Evolutionary conservation across 2,797 vertebrate species (phyloP).

Genomic region (Rhinogobio ventralis): DNA sequence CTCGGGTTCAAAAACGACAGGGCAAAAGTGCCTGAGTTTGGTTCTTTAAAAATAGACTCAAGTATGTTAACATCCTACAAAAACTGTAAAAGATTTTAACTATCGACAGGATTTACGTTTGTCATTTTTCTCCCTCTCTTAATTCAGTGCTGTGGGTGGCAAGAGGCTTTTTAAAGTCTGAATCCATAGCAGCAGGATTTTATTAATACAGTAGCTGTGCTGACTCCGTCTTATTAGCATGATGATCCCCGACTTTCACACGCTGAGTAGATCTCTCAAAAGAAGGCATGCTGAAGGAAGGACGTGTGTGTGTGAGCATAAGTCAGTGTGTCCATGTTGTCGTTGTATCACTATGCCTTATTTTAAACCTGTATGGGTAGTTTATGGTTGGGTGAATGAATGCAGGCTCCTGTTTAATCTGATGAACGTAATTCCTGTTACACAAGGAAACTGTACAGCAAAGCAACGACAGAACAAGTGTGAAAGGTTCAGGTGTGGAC

Average conservation of each 20-base stretch:
- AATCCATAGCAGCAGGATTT: conserved; percentile 6
- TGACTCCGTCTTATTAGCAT: conserved; percentile 28
- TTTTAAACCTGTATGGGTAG: conserved; percentile 59
- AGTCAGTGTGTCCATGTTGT: conserved; percentile 30
- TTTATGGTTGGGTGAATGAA: conserved; percentile 46
- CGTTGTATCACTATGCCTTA: conserved; percentile 61
- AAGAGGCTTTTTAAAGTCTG: neutral
- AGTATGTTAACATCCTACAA: neutral
- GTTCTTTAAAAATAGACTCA: neutral
- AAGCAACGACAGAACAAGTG: conserved; percentile 1
- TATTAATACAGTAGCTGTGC: conserved; percentile 13
- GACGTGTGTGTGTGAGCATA: neutral
- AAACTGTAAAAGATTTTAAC: neutral
- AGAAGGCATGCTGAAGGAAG: conserved; percentile 4
- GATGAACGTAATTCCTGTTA: conserved; percentile 38
- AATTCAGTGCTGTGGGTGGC: neutral
- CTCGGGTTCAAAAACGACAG: too few species aligned
- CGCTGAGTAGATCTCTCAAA: conserved; percentile 10
- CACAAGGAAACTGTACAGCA: conserved; percentile 6
- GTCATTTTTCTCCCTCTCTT: neutral
- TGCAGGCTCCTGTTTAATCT: conserved; percentile 20
- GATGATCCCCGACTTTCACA: conserved; percentile 21
- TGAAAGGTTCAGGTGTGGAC: conserved; percentile 34
- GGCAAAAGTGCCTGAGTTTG: too few species aligned
- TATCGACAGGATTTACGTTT: neutral